A percentile compares a stretch with the other conserved stretches of the same genome.
Conservation (phyloP, 2,797 vertebrate species). For the Molossus molossus region DNA sequence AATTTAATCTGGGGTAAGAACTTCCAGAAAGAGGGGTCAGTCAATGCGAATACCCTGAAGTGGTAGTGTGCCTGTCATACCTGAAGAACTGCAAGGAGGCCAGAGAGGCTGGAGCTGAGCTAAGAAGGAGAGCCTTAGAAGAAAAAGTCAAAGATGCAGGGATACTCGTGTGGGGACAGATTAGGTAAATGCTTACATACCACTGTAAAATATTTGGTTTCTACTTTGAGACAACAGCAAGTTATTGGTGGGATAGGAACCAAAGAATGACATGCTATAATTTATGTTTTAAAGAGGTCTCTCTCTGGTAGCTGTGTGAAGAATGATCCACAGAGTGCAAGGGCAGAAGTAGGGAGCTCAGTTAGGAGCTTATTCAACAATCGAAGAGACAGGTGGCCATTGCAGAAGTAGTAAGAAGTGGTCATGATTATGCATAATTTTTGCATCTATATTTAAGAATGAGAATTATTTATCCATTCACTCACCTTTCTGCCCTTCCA, state of each 20-base stretch:
- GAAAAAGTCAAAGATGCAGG: neutral
- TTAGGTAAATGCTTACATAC: neutral
- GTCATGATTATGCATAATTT: neutral
- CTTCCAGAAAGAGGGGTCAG: neutral
- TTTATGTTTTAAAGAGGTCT: conserved; percentile 5
- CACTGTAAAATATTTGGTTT: neutral
- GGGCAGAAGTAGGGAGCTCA: neutral
- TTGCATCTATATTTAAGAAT: neutral
- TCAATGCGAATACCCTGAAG: neutral
- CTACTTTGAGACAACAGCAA: conserved; percentile 25
- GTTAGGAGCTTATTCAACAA: neutral
- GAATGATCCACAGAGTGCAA: neutral
- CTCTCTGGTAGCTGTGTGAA: neutral
- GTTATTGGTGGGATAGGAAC: conserved; percentile 3
- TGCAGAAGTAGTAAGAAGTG: neutral
- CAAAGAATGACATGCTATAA: neutral
- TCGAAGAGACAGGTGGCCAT: neutral
- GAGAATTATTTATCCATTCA: neutral
- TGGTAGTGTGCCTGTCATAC: neutral
- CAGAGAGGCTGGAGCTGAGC: neutral
- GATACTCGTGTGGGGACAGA: neutral
- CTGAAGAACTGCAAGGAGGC: neutral
- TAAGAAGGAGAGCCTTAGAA: neutral
- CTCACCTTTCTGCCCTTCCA: neutral
- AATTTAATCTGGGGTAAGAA: neutral